Base-by-base conservation (phyloP, 2,888 invertebrate genomes). In the Ferrisia virgata region DNA sequence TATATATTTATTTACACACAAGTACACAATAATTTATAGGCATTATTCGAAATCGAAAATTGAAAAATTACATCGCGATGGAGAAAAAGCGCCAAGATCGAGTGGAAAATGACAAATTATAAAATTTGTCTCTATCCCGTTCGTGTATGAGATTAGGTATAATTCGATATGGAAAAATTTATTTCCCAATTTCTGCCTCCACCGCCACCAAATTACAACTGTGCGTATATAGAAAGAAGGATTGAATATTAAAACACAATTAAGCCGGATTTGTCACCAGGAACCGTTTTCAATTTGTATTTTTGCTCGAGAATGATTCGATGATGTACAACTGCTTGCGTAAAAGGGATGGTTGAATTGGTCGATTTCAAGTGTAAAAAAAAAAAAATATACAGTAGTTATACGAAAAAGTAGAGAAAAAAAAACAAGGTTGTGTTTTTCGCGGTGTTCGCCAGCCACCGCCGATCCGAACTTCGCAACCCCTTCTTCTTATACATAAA, bases 191-290 rank as follows among this genome's bases (percentile, higher is more conserved):
- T 18, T n/a, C 4, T 18, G 47, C 47, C n/a, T n/a, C n/a, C n/a
- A n/a, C n/a, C n/a, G n/a, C n/a, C n/a, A n/a, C 5, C 36, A 8
- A 36, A 36, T 36, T 36, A 36, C 36, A 36, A 36, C 4, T 8
- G 36, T 36, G 5, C 47, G 40, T 36, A 36, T 13, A 18, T 25
- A 13, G 39, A 64, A 39, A 33, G 25, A 5, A 6, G 18, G 40
- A 69, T 28, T 39, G 18, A 28, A 40, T 76, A 82, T 82, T 82
- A 82, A 82, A 82, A 82, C 72, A 82, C 82, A 82, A 82, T 82
- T 82, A 82, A 82, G 72, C 69, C 82, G 82, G 40, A 82, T 82
- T 72, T 82, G 82, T 82, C 82, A 72, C 82, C 47, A 72, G 82
- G 25, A 47, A 82, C 28, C 69, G 39, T 82, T n/a, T n/a, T 40